Evolutionary conservation across 1,140 invertebrate genomes (phyloP).

Genomic region (Bombus ignitus): DNA sequence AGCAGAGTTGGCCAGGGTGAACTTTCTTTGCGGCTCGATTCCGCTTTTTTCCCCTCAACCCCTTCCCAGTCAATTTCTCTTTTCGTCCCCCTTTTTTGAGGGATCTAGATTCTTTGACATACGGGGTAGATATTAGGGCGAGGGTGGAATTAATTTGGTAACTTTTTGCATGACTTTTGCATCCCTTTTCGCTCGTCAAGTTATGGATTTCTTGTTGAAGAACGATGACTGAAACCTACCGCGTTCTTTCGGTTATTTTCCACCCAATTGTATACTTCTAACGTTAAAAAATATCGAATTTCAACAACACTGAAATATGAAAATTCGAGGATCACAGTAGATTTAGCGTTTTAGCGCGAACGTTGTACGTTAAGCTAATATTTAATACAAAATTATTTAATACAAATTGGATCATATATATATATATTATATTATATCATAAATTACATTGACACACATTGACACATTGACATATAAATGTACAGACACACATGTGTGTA

Average conservation of each 20-base stretch:
- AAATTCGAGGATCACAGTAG: too few relatives aligned
- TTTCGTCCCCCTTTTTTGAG: background rate
- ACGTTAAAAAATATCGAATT: too few relatives aligned
- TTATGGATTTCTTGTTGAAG: background rate
- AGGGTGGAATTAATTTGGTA: constrained; percentile 20
- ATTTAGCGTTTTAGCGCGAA: background rate
- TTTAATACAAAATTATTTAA: too few relatives aligned
- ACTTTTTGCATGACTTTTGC: background rate
- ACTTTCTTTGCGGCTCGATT: constrained; percentile 13
- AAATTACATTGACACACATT: too few relatives aligned
- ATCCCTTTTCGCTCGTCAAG: background rate
- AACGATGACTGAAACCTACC: background rate
- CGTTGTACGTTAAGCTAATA: too few relatives aligned
- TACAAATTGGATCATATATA: too few relatives aligned
- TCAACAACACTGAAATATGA: too few relatives aligned
- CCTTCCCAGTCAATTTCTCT: background rate
- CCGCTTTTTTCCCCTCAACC: background rate
- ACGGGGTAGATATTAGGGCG: background rate
- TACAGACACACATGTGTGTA: too few relatives aligned
- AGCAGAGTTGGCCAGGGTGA: background rate
- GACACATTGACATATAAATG: too few relatives aligned
- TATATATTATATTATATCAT: too few relatives aligned
- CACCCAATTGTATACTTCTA: too few relatives aligned
- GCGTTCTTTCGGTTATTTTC: too few relatives aligned
- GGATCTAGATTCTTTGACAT: background rate